Evolutionary conservation across 2,113 vertebrate genomes (phyloP).

Genomic region (Pterocles gutturalis): DNA sequence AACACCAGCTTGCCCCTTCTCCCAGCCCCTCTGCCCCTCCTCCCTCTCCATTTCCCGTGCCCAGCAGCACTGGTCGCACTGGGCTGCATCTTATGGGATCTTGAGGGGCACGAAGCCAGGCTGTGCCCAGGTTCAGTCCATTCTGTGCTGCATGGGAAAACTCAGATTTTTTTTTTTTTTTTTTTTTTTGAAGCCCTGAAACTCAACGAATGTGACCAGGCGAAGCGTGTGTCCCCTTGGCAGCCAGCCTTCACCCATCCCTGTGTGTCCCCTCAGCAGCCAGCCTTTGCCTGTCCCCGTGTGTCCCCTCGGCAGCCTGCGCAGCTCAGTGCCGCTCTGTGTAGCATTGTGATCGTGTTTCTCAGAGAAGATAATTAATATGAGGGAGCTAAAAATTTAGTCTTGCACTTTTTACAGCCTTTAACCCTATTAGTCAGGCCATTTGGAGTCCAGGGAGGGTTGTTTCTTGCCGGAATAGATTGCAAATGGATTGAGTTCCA

Average conservation of each 20-base stretch:
- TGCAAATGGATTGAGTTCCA: slow-evolving; percentile 65
- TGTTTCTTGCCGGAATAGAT: slow-evolving; percentile 62
- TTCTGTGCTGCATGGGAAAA: neutral
- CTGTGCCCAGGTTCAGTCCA: neutral
- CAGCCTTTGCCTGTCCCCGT: neutral
- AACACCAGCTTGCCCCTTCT: neutral
- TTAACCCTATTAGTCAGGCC: slow-evolving; percentile 68
- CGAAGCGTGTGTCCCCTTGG: neutral
- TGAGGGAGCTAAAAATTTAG: slow-evolving; percentile 25
- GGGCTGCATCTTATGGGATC: neutral
- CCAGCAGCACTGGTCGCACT: neutral
- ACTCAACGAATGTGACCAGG: neutral
- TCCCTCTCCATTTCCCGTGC: neutral
- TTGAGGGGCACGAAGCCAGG: rapidly evolving
- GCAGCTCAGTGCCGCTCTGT: neutral
- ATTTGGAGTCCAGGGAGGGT: slow-evolving; percentile 51
- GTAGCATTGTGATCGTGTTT: neutral
- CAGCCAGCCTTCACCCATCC: too few species aligned
- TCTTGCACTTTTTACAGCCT: slow-evolving; percentile 40
- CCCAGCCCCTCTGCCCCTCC: neutral
- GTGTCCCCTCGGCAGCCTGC: neutral
- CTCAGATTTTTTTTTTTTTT: neutral
- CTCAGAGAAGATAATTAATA: slow-evolving; percentile 50
- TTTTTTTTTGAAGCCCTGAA: neutral
- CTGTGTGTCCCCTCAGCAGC: too few species aligned